Base-by-base conservation (phyloP, 2,888 invertebrate genomes). In the Polyommatus iphigenia region DNA sequence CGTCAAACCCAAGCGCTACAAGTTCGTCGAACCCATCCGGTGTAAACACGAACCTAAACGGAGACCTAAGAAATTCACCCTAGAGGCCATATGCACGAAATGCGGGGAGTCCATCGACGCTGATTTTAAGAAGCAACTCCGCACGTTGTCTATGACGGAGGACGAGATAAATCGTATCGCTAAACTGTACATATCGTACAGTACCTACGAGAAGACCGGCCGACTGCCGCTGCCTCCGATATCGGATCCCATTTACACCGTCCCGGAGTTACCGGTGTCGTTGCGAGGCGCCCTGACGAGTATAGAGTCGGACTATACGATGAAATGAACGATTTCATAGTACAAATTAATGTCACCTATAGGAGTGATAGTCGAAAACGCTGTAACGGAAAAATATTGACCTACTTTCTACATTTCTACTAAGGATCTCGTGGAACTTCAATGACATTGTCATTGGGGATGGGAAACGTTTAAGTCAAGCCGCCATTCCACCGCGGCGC, bases 91-190 rank as follows among this genome's bases (percentile, higher is more conserved):
- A 59, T 92, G 91, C 83, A 81, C 89, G 7, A 92, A 92, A 81
- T 92, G 92, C 81, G 90, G 89, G 10, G 89, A 90, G 78, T 87
- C 90, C 0, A 85, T 87, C n/a, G 86, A 87, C 80, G 85, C 85
- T 2, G 91, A 91, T 79, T 85, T 93, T 46, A 88, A 86, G 72
- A 91, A 90, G 79, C 89, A 93, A 78, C 83, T 93, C 71, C 88
- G 87, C 24, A 83, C 88, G 15, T 89, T 89, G 24, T 84, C 84
- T 54, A 91, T 94, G 93, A 88, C 89, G 0, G 90, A 92, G 18
- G 90, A 90, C 36, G 94, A 94, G 82, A 89, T 92, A 78, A 87
- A 84, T 79, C 83, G 87, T 24, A 90, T 92, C 72, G 89, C 92
- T 20, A 89, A 90, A 78, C 82, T 94, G 78, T 93, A 92, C 80